Evolutionary conservation across 2,888 invertebrate genomes (phyloP).

Genomic region (Teleiodes luculella): DNA sequence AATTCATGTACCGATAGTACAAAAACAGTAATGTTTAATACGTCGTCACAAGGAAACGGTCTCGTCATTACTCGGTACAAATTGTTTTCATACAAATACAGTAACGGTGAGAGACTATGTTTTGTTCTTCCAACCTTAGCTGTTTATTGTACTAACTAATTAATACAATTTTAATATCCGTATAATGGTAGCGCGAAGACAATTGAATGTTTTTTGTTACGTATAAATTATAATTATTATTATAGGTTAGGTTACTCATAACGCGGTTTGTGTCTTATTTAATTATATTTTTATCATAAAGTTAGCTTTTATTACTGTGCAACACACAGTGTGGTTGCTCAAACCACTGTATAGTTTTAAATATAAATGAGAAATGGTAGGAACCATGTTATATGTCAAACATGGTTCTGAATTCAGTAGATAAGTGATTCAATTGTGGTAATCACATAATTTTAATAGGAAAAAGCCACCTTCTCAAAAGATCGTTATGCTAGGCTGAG

Average conservation of each 20-base stretch:
- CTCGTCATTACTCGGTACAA: constrained; percentile 33
- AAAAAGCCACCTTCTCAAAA: no score
- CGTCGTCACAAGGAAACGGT: neutral
- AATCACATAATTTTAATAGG: no score
- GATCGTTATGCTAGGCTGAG: no score
- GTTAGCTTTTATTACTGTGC: neutral
- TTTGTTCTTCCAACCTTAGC: neutral
- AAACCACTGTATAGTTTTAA: no score
- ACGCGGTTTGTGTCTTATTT: neutral
- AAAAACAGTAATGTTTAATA: neutral
- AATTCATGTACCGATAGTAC: neutral
- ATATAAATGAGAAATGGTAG: no score
- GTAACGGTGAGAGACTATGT: constrained; percentile 35
- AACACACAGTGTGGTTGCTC: no score
- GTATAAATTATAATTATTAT: neutral
- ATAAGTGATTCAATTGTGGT: no score
- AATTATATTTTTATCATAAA: neutral
- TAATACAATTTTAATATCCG: neutral
- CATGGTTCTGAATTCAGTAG: no score
- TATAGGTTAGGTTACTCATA: neutral
- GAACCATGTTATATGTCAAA: no score
- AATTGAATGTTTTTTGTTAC: neutral
- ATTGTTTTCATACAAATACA: constrained; percentile 63
- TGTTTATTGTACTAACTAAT: neutral
- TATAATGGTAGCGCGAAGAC: neutral